Conservation (phyloP, 2,888 invertebrate species). For the Tachina fera region DNA sequence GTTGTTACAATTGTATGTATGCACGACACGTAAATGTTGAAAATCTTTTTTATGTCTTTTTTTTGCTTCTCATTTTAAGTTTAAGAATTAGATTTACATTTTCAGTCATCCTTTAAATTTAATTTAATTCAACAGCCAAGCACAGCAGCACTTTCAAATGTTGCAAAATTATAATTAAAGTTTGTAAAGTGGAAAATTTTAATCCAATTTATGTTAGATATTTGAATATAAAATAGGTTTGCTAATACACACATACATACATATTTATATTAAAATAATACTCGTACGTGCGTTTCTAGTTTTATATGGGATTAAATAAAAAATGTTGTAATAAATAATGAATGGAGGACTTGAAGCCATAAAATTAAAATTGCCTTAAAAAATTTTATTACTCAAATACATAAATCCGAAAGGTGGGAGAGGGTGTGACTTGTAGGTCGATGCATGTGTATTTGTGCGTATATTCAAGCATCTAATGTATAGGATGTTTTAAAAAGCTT, state of each 20-base stretch:
- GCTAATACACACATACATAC: not conserved
- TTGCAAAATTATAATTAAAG: slow-evolving; percentile 63
- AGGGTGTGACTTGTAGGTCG: no score
- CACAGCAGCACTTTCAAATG: slow-evolving; percentile 41
- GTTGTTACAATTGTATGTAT: slow-evolving; percentile 56
- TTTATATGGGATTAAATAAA: not conserved
- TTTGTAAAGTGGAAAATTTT: slow-evolving; percentile 53
- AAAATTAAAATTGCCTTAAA: slow-evolving; percentile 7
- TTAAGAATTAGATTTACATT: slow-evolving; percentile 57
- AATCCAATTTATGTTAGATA: slow-evolving; percentile 38
- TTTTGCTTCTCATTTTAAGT: not conserved
- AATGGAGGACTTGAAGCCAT: not conserved
- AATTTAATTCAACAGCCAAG: slow-evolving; percentile 46
- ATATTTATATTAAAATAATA: not conserved
- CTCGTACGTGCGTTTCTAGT: not conserved
- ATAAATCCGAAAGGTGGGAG: not conserved
- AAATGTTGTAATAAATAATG: not conserved
- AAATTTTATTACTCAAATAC: not conserved
- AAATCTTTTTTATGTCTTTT: slow-evolving; percentile 19
- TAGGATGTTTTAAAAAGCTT: no score
- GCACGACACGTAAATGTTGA: slow-evolving; percentile 57
- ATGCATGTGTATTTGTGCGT: no score
- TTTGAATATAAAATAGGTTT: slow-evolving; percentile 38
- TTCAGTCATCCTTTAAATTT: slow-evolving; percentile 52
- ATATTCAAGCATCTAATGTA: no score